A percentile compares a stretch with the other conserved stretches of the same genome.
Conservation (phyloP, 2,113 vertebrate species). For the Clinocottus analis region DNA sequence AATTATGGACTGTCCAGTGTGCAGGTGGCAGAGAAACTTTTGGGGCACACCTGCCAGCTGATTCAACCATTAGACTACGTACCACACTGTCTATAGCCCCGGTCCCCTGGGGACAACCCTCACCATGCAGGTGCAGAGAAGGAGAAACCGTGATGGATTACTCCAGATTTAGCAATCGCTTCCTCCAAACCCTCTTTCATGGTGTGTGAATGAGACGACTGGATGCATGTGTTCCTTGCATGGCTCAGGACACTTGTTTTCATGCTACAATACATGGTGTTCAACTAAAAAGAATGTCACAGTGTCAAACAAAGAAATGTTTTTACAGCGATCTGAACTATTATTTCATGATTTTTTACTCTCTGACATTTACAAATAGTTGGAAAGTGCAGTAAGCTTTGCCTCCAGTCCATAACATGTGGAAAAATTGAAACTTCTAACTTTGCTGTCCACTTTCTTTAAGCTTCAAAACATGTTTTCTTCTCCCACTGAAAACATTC, state of each 20-base stretch:
- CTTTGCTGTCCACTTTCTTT: constrained; percentile 78
- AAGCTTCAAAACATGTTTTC: constrained; percentile 86
- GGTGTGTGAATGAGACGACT: constrained; percentile 46
- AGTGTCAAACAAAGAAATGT: constrained; percentile 33
- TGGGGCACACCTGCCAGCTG: constrained; percentile 83
- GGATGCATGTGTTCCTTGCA: constrained; percentile 39
- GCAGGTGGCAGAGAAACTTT: constrained; percentile 72
- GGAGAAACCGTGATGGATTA: constrained; percentile 61
- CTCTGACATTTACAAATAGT: constrained; percentile 11
- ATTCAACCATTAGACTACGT: constrained; percentile 68
- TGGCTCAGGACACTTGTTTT: constrained; percentile 22
- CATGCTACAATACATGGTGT: constrained; percentile 8
- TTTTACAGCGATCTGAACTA: constrained; percentile 10
- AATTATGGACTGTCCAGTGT: constrained; percentile 70
- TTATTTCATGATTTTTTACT: constrained; percentile 14
- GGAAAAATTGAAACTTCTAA: constrained; percentile 78
- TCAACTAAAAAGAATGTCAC: neutral
- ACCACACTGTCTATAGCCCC: constrained; percentile 59
- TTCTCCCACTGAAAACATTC: constrained; percentile 83
- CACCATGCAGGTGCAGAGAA: constrained; percentile 73
- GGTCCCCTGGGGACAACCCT: constrained; percentile 64
- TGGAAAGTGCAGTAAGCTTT: neutral
- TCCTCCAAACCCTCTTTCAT: constrained; percentile 49
- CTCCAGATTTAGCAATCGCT: constrained; percentile 47
- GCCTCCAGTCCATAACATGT: neutral